phyloP scores from a whole-genome alignment of 2,888 invertebrate species.

The Lobophora halterata region DNA sequence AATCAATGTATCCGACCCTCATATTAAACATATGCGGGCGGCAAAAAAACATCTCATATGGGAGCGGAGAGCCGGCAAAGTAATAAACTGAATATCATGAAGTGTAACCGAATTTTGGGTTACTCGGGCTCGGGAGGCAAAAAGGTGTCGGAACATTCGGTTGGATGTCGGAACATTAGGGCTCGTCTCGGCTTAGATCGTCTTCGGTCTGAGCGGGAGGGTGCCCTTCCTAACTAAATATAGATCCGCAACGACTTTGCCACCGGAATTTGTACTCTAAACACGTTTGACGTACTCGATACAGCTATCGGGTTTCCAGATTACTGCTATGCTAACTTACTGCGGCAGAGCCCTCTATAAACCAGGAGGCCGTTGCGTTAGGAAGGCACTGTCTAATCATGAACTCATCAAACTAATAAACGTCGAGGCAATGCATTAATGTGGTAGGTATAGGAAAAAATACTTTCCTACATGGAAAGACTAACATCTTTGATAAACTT shows the following conservation, averaged over 20 bases:
- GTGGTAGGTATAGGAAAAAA: no score
- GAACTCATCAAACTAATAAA: no score
- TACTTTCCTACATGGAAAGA: no score
- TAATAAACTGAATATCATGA: conserved; percentile 64
- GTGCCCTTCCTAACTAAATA: conserved; percentile 61
- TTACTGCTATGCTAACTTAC: conserved; percentile 27
- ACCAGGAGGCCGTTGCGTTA: no score
- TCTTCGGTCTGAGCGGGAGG: conserved; percentile 35
- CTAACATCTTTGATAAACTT: conserved; percentile 10
- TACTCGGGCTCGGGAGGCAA: conserved; percentile 31
- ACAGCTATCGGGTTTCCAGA: conserved; percentile 17
- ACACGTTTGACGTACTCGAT: conserved; percentile 45
- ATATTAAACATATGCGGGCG: conserved; percentile 61
- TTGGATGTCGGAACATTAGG: conserved; percentile 11
- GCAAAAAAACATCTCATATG: conserved; percentile 53
- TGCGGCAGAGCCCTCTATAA: no score
- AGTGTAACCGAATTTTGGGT: conserved; percentile 43
- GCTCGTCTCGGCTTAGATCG: no score
- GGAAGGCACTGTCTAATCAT: no score
- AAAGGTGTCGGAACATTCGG: conserved; percentile 43
- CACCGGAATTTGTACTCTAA: conserved; percentile 60
- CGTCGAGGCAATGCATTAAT: no score
- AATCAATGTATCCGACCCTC: conserved; percentile 53
- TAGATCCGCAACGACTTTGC: conserved; percentile 53
- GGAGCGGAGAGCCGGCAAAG: conserved; percentile 36